Base-by-base conservation (phyloP, 2,888 invertebrate genomes). In the Eristalis pertinax region DNA sequence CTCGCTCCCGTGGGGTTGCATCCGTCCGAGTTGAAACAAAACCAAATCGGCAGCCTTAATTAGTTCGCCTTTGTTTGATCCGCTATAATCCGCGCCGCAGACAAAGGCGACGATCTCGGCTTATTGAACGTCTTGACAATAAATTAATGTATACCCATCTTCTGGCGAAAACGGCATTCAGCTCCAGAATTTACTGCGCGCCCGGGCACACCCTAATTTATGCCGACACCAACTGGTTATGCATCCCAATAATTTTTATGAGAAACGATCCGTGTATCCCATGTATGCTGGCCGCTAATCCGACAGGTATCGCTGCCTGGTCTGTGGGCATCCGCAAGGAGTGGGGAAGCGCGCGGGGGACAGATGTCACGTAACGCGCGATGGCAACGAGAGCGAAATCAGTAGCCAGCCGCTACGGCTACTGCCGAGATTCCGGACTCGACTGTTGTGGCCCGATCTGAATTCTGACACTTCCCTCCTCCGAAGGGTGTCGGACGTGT, bases 211-310 rank as follows among this genome's bases (percentile, higher is more conserved):
- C 83, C 87, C 76, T 83, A 83, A 84, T 87, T 87, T 87, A 87
- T 82, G 87, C 84, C 83, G 87, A 84, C 87, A 76, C 87, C 87
- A 87, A 87, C 87, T 87, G 87, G 87, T 83, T 87, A 73, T 83
- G 83, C 79, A 82, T 87, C 79, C 79, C 76, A 77, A 86, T 78
- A 82, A 74, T 70, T 82, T 82, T 86, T 78, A 79, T 87, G 83
- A 79, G 69, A 83, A 85, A 86, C 77, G 74, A 75, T 69, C 75
- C 50, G 79, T 75, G 64, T 74, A 69, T 67, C 63, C n/a, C 58
- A 67, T 73, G 56, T 35, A 41, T n/a, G 7, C 22, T 58, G 72
- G 70, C 24, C 58, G 50, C 19, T 87, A 87, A 87, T 87, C 87
- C 76, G 87, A 87, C 87, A 87, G 87, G 84, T 83, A 87, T 83